Base-by-base conservation (phyloP, 2,113 vertebrate species). In the Spheniscus mendiculus region DNA sequence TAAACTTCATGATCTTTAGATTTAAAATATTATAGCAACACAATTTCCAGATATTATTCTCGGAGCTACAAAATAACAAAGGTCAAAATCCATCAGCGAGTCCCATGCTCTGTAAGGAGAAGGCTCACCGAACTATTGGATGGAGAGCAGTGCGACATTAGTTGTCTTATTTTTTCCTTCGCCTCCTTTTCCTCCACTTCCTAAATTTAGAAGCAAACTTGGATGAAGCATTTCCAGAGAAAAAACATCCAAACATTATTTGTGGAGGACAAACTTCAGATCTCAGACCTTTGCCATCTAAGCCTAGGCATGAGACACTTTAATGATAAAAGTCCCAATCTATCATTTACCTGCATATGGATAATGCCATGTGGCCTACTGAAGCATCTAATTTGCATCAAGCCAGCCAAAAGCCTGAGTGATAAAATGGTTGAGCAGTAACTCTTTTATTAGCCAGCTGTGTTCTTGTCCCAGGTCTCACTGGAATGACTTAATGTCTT, bases 31-130 rank as follows among this genome's bases (percentile, higher is more conserved):
- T 62, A 5, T 56, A 25, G 5, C 36, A 40, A 38, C 5, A 40
- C 1, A 20, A n/a, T 56, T 34, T 81, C 2, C 6, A 59, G 22
- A 36, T 4, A 11, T 62, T 78, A 55, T n/a, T 88, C 15, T 20
- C 12, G 59, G 3, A 34, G 9, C 5, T 55, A 8, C 7, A 62
- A 23, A 59, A 86, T 49, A 21, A 9, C 8, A 15, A 45, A 84
- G 2, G 2, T 34, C 40, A 79, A 91, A 95, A 71, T 10, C 15
- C 7, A 12, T 21, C 22, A 27, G 20, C 2, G 5, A 6, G 7
- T 42, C 4, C 2, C 8, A 10, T 14, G 1, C 0, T 25, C 14
- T 58, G 0, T 23, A 34, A 55, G 17, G 4, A 72, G 12, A 30
- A n/a, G 15, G 1, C 1, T 71, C 42, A 50, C 7, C 4, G 2